These are phyloP conservation scores for Montipora sp. DNA, from an alignment of 64 coral and sea anemone species.

Conservation along the genomic window DNA sequence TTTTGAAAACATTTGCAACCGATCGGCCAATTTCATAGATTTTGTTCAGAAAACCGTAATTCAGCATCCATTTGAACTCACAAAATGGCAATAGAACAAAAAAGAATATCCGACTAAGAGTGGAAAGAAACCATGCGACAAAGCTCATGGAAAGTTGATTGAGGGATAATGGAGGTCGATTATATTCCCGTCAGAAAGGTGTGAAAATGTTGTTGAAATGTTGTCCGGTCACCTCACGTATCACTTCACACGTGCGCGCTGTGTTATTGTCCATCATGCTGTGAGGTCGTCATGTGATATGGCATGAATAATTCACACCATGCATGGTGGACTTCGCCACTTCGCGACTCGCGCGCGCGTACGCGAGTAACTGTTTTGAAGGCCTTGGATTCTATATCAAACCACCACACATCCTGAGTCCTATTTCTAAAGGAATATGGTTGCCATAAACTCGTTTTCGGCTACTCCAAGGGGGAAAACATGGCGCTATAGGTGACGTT, in stretches of 20 bases:
- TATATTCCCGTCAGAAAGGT: not conserved
- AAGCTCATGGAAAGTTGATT: not conserved
- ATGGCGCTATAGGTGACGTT: not conserved
- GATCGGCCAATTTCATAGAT: no score
- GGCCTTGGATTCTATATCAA: not conserved
- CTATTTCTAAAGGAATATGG: not conserved
- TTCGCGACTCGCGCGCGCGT: not conserved
- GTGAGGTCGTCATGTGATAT: constrained; percentile 26
- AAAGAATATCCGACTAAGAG: not conserved
- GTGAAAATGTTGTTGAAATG: not conserved
- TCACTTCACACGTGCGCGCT: constrained; percentile 3
- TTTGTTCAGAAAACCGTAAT: no score
- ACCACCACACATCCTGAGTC: not conserved
- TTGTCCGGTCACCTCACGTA: not conserved
- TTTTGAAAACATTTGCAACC: no score
- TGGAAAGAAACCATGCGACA: not conserved
- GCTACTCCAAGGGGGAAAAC: not conserved
- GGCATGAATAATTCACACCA: constrained; percentile 28
- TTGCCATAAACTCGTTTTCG: not conserved
- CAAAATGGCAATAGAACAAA: not conserved
- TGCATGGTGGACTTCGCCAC: not conserved
- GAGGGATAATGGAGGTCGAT: not conserved
- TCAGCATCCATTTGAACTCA: no score
- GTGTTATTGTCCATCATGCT: not conserved
- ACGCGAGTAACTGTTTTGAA: not conserved